Conservation (phyloP, 2,888 invertebrate species). For the Aplocera efformata region DNA sequence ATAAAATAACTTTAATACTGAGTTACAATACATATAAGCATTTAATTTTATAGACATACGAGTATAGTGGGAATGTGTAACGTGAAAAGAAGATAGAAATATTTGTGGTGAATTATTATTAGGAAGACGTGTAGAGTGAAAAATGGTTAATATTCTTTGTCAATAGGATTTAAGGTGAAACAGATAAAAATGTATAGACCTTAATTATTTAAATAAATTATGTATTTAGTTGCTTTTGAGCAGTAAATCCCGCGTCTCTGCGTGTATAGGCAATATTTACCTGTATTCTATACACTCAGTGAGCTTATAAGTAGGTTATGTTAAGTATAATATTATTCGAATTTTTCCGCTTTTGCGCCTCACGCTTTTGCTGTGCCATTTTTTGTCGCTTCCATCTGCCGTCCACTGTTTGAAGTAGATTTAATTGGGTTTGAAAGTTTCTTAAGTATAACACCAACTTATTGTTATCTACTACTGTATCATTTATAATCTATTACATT, state of each 20-base stretch:
- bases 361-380: too few species aligned
- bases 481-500: too few species aligned
- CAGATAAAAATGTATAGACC: too few species aligned
- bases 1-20: conserved; percentile 23
- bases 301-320: conserved; percentile 3
- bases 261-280: conserved; percentile 2
- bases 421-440: too few species aligned
- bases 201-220: neutral
- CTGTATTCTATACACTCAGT: conserved; percentile 9
- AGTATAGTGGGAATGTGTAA: conserved; percentile 13
- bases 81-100: neutral
- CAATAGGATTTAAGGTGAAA: neutral
- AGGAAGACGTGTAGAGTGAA: conserved; percentile 1
- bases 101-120: neutral
- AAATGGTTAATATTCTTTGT: neutral
- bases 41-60: conserved; percentile 14
- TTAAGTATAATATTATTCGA: too few species aligned
- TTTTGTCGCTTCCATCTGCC: too few species aligned
- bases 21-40: conserved; percentile 29
- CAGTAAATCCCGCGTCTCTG: conserved; percentile 8
- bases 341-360: too few species aligned
- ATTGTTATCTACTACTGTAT: too few species aligned
- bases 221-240: conserved; percentile 14
- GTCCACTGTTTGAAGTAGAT: too few species aligned
- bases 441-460: too few species aligned